Conservation (phyloP, 2,113 vertebrate species). For the Pseudorhombus dupliciocellatus region DNA sequence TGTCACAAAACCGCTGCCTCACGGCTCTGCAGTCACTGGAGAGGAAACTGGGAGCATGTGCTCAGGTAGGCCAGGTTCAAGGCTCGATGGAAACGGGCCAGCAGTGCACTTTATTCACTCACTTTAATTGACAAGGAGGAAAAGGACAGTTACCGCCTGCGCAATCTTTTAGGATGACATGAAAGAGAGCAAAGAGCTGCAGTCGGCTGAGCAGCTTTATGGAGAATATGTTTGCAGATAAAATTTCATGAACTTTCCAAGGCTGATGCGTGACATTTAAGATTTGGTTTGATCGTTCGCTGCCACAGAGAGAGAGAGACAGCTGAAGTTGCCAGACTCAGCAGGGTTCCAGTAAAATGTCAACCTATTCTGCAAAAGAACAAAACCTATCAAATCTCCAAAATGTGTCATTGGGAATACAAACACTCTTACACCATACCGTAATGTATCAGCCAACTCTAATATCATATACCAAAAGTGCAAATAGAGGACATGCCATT, state of each 20-base stretch:
- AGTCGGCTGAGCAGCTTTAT: conserved; percentile 4
- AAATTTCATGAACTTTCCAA: conserved; percentile 28
- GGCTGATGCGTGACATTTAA: conserved; percentile 16
- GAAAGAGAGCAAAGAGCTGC: conserved; percentile 19
- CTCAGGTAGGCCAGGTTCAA: conserved; percentile 28
- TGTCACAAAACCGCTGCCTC: conserved; percentile 23
- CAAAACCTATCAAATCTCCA: not conserved
- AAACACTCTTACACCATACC: too few relatives aligned
- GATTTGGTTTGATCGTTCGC: conserved; percentile 7
- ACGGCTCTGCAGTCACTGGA: conserved; percentile 7
- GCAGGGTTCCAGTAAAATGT: not conserved
- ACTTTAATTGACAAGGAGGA: conserved; percentile 35
- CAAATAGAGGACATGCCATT: too few relatives aligned
- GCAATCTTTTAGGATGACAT: conserved; percentile 13
- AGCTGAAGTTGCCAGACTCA: not conserved
- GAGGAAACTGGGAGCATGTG: conserved; percentile 22
- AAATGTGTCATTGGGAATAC: too few relatives aligned
- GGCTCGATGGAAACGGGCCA: conserved; percentile 40
- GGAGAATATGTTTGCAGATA: conserved; percentile 9
- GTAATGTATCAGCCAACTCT: too few relatives aligned
- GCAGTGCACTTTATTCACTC: conserved; percentile 40
- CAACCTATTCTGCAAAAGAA: not conserved
- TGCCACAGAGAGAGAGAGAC: conserved; percentile 1
- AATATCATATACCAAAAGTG: too few relatives aligned
- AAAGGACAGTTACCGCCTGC: not conserved